Conservation (phyloP, 53 echinoderm and acorn worm species). For the Stichopus horrens region DNA sequence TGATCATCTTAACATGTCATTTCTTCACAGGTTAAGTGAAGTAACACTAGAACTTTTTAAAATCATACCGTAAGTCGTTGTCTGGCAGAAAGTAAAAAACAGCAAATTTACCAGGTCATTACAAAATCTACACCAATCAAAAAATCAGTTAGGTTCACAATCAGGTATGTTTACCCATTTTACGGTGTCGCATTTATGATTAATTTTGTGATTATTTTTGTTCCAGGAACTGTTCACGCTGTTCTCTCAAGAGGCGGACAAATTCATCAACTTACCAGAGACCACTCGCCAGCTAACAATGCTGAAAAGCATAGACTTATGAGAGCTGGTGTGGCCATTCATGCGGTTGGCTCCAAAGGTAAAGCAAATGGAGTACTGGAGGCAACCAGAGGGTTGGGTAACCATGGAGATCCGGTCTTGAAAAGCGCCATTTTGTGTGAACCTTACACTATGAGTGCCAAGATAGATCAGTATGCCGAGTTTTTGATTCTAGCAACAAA, state of each 20-base stretch:
- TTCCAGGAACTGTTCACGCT: conserved; percentile 81
- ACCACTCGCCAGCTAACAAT: conserved; percentile 70
- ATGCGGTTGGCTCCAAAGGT: conserved; percentile 62
- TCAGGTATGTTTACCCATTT: too few relatives aligned
- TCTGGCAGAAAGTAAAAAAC: too few relatives aligned
- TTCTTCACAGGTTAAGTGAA: too few relatives aligned
- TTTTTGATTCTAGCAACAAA: conserved; percentile 85
- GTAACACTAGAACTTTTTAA: too few relatives aligned
- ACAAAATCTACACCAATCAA: too few relatives aligned
- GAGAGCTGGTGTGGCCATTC: conserved; percentile 75
- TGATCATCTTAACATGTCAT: too few relatives aligned
- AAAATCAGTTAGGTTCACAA: too few relatives aligned
- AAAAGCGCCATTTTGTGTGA: conserved; percentile 85
- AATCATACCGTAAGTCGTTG: too few relatives aligned
- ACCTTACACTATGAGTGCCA: conserved; percentile 84
- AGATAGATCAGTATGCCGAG: conserved; percentile 83
- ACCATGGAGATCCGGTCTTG: conserved; percentile 91
- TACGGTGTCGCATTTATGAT: too few relatives aligned
- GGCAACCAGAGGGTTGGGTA: conserved; percentile 91
- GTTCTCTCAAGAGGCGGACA: conserved; percentile 85
- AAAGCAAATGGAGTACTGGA: conserved; percentile 93
- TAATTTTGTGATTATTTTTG: neutral
- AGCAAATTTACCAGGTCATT: too few relatives aligned
- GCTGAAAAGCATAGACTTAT: conserved; percentile 64
- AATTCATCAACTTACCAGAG: conserved; percentile 65